Percentiles rank a stretch among this genome's conserved stretches.
These are phyloP conservation scores for Ichneumoninae sp. DNA, from an alignment of 2,888 invertebrate genomes.

Conservation along the genomic window DNA sequence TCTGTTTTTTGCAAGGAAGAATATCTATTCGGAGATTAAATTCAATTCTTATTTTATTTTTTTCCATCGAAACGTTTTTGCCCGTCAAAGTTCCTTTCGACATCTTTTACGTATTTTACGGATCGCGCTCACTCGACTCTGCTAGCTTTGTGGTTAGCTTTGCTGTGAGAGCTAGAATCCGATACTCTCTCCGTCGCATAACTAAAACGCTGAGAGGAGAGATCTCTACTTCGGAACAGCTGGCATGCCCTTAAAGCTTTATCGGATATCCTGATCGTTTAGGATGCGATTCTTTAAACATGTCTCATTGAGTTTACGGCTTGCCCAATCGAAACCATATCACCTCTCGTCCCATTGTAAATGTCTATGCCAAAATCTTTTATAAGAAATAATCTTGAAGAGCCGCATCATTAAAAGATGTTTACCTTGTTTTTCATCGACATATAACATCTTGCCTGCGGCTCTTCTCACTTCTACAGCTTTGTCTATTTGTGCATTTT, in stretches of 20 bases:
- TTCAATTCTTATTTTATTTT: not conserved
- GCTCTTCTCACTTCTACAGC: slow-evolving; percentile 20
- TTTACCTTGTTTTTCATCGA: not conserved
- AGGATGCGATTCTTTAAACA: not conserved
- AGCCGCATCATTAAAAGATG: not conserved
- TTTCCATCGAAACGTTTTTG: slow-evolving; percentile 6
- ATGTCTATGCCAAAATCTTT: not conserved
- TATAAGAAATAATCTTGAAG: not conserved
- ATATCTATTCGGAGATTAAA: slow-evolving; percentile 21
- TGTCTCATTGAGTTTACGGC: not conserved
- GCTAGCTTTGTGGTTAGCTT: not conserved
- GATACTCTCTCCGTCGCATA: not conserved
- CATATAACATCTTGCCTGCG: not conserved
- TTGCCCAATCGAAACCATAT: not conserved
- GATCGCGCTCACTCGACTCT: not conserved
- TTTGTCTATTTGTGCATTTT: slow-evolving; percentile 10
- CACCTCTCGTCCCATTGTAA: not conserved
- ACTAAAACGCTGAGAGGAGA: not conserved
- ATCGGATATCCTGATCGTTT: not conserved
- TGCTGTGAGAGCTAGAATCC: not conserved
- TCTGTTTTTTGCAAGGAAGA: not conserved
- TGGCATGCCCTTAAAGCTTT: not conserved
- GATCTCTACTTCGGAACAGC: not conserved
- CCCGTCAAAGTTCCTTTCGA: slow-evolving; percentile 1
- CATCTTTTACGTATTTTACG: slow-evolving; percentile 8